Conservation (phyloP, 2,888 invertebrate genomes). For the Pyralis farinalis region DNA sequence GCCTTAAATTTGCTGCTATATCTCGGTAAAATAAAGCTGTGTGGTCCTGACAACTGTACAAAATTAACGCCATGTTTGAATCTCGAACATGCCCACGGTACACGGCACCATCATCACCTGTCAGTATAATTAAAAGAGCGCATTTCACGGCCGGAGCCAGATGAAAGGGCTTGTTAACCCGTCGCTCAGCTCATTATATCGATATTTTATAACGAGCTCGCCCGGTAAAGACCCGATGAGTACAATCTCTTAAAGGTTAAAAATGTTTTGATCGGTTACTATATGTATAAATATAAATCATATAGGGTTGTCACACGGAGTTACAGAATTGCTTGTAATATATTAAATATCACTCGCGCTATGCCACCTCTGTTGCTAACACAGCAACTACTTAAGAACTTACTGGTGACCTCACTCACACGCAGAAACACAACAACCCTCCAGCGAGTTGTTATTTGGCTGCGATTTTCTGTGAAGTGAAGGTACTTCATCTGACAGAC, state of each 20-base stretch:
- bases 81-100: slow-evolving; percentile 22
- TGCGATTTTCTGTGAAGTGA: no score
- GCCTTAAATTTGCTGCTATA: no score
- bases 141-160: slow-evolving; percentile 44
- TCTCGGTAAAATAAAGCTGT: slow-evolving; percentile 15
- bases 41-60: slow-evolving; percentile 21
- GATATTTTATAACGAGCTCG: slow-evolving; percentile 53
- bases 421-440: no score
- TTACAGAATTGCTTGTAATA: no score
- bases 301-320: no score
- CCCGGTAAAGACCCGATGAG: slow-evolving; percentile 22
- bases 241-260: slow-evolving; percentile 3
- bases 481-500: no score
- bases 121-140: slow-evolving; percentile 62
- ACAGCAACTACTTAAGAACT: no score
- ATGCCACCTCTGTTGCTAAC: no score
- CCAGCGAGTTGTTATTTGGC: no score
- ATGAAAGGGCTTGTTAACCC: slow-evolving; percentile 64
- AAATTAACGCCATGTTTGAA: slow-evolving; percentile 9
- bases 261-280: slow-evolving; percentile 1
- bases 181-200: slow-evolving; percentile 54
- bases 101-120: slow-evolving; percentile 41
- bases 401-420: no score
- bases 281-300: neutral
- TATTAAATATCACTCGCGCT: no score